Conservation (phyloP, 2,888 invertebrate species). For the Caenorhabditis becei region DNA sequence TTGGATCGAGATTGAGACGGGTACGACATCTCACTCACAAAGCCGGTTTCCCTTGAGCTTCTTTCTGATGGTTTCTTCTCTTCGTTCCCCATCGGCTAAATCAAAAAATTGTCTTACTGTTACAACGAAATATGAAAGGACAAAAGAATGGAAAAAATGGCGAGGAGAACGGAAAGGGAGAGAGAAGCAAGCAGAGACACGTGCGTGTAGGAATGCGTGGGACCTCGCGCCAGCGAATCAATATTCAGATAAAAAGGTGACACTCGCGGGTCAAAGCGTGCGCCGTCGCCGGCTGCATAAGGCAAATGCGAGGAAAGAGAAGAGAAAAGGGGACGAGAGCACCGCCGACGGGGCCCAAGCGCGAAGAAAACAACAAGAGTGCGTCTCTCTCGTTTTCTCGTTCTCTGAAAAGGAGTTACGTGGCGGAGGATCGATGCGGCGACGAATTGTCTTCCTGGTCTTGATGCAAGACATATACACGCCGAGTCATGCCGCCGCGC, state of each 20-base stretch:
- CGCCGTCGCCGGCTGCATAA: not conserved
- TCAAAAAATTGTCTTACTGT: no score
- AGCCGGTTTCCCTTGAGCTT: not conserved
- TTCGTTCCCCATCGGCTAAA: not conserved
- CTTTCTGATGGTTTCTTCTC: not conserved
- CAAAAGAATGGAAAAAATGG: no score
- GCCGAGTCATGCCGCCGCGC: not conserved
- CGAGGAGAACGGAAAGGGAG: no score
- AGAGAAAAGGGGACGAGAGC: not conserved
- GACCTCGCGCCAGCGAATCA: not conserved
- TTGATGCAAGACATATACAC: not conserved
- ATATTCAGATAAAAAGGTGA: not conserved
- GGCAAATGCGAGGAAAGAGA: not conserved
- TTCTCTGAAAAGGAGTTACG: slow-evolving; percentile 1
- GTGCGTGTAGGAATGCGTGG: not conserved
- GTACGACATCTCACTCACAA: not conserved
- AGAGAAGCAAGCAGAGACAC: no score
- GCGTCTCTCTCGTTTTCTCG: not conserved
- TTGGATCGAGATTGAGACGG: not conserved
- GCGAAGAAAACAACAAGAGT: slow-evolving; percentile 8
- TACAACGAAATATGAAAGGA: no score
- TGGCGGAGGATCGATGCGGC: not conserved
- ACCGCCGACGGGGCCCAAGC: not conserved
- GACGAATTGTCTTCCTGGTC: not conserved
- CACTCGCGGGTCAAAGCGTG: not conserved